Percentiles rank a stretch among this genome's conserved stretches.
These are phyloP conservation scores for Mormyrus lacerda DNA, from an alignment of 2,113 vertebrate species.

Conservation along the genomic window DNA sequence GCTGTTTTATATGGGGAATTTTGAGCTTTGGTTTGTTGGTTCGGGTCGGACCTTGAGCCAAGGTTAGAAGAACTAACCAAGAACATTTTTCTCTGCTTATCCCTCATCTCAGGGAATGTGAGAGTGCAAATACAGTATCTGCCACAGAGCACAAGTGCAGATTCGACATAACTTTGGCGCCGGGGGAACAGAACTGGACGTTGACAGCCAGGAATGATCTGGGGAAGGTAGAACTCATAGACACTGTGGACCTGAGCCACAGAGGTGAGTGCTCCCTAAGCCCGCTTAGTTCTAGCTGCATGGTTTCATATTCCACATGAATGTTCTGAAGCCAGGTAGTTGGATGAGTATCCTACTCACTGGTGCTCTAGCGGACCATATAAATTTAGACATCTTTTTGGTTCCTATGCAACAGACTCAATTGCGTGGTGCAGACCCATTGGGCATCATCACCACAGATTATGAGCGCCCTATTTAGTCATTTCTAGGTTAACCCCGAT, in stretches of 20 bases:
- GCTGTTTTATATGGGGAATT: not conserved
- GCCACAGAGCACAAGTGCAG: constrained; percentile 16
- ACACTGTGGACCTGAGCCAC: constrained; percentile 48
- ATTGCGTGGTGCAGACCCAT: not conserved
- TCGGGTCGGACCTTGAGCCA: not conserved
- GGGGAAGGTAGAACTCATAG: constrained; percentile 44
- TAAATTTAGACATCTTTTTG: not conserved
- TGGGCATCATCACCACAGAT: not conserved
- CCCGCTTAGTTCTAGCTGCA: not conserved
- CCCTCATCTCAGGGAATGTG: constrained; percentile 27
- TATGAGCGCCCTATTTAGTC: not conserved
- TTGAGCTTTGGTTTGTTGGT: not conserved
- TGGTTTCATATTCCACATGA: not conserved
- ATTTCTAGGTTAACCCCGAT: not conserved
- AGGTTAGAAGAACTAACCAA: not conserved
- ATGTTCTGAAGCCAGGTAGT: not conserved
- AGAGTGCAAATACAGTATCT: not conserved
- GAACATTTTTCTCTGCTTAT: not conserved
- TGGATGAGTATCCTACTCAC: not conserved
- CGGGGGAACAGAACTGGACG: constrained; percentile 57
- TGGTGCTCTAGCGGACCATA: not conserved
- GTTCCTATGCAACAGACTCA: not conserved
- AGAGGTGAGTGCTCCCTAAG: constrained; percentile 42
- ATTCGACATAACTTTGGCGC: not conserved
- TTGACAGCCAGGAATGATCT: constrained; percentile 53